Percentiles rank a stretch among this genome's conserved stretches.
Conservation (phyloP, 2,113 vertebrate species). For the Cyphomyrus discorhynchus region DNA sequence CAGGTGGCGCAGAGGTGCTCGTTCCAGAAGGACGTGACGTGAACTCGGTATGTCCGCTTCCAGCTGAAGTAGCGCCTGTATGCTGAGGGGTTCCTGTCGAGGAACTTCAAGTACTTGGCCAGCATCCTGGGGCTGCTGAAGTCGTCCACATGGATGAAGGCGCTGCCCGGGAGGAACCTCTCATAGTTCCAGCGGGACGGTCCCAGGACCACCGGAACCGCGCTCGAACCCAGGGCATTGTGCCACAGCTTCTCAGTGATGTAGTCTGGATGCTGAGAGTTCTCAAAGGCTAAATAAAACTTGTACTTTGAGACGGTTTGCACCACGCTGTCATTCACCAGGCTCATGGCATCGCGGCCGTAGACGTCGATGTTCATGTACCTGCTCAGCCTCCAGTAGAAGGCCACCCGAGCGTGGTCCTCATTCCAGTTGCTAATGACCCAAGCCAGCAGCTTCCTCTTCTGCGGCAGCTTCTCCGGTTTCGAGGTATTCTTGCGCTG, state of each 20-base stretch:
- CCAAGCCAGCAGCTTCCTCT: constrained; percentile 76
- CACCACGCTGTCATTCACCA: constrained; percentile 55
- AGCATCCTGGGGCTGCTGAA: constrained; percentile 67
- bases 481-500: constrained; percentile 27
- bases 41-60: constrained; percentile 66
- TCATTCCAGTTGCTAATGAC: constrained; percentile 86
- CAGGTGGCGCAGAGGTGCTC: constrained; percentile 82
- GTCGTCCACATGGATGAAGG: constrained; percentile 90
- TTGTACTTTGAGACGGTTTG: constrained; percentile 69
- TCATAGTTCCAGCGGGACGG: constrained; percentile 80
- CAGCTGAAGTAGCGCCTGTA: constrained; percentile 74
- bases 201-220: constrained; percentile 80
- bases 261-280: constrained; percentile 85
- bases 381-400: constrained; percentile 65
- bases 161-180: constrained; percentile 71
- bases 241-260: constrained; percentile 92
- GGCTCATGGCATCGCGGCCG: constrained; percentile 50
- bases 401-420: constrained; percentile 68
- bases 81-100: constrained; percentile 56
- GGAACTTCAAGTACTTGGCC: constrained; percentile 74
- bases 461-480: constrained; percentile 41
- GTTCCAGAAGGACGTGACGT: constrained; percentile 67
- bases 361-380: constrained; percentile 75
- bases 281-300: constrained; percentile 92
- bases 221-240: constrained; percentile 70